These are phyloP conservation scores for Raja brachyura DNA, from an alignment of 2,113 vertebrate genomes.

Conservation along the genomic window DNA sequence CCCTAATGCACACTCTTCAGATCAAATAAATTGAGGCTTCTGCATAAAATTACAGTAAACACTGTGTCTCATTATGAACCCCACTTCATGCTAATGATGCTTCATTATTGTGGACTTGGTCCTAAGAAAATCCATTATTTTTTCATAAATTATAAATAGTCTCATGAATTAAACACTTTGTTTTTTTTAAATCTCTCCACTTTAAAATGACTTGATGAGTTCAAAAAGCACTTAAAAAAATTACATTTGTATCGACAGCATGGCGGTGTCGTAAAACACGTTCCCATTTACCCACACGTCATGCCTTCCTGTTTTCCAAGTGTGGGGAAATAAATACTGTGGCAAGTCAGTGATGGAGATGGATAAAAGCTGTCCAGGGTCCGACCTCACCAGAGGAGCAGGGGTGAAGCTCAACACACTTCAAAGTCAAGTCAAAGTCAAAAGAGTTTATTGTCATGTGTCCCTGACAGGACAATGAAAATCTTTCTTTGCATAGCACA, in stretches of 20 bases:
- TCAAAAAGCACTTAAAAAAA: background rate
- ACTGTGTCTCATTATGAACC: background rate
- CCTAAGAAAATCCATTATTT: constrained; percentile 24
- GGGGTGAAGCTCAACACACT: too few relatives aligned
- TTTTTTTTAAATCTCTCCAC: background rate
- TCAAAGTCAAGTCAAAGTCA: too few relatives aligned
- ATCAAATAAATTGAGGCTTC: background rate
- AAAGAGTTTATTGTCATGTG: too few relatives aligned
- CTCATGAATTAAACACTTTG: background rate
- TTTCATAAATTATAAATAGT: constrained; percentile 10
- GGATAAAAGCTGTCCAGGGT: too few relatives aligned
- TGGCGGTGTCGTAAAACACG: background rate
- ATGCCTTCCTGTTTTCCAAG: background rate
- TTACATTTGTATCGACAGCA: background rate
- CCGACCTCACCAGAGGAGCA: too few relatives aligned
- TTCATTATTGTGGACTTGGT: background rate
- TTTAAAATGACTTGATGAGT: background rate
- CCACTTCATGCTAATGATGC: background rate
- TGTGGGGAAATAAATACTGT: background rate
- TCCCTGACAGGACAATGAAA: too few relatives aligned
- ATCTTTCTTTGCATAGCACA: too few relatives aligned
- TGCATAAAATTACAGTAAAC: background rate
- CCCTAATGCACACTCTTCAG: background rate
- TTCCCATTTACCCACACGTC: background rate
- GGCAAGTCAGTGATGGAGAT: background rate